Conservation (phyloP, 2,113 vertebrate species). For the Cavia porcellus region DNA sequence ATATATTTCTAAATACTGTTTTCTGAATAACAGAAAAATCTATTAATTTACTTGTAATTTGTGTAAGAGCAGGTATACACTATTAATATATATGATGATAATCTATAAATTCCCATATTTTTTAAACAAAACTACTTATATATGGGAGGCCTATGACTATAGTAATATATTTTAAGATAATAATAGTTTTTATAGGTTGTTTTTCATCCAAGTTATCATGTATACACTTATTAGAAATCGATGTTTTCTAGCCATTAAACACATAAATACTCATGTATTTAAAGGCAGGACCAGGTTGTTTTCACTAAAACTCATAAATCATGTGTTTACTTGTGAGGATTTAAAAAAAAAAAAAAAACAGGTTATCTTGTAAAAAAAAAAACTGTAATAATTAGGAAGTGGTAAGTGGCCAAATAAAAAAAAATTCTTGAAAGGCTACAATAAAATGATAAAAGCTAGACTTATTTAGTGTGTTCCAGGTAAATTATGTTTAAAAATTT, state of each 20-base stretch:
- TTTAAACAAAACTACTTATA: neutral
- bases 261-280: neutral
- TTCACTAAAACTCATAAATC: neutral
- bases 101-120: neutral
- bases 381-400: constrained; percentile 5
- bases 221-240: neutral
- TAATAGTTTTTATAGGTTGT: neutral
- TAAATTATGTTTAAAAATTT: neutral
- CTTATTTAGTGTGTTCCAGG: neutral
- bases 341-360: neutral
- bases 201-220: neutral
- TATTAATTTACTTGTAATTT: neutral
- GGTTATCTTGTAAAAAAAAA: neutral
- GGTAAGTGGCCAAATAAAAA: neutral
- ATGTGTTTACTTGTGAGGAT: neutral
- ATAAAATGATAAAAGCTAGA: neutral
- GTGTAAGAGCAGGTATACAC: neutral
- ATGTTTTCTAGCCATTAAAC: neutral
- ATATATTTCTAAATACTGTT: neutral
- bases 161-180: neutral
- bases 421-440: neutral
- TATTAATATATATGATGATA: neutral
- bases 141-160: neutral
- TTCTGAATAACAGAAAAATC: neutral
- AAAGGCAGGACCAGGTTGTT: neutral